A percentile compares a stretch with the other conserved stretches of the same genome.
Evolutionary conservation across 2,113 vertebrate genomes (phyloP).

Genomic region (Regulus satrapa): DNA sequence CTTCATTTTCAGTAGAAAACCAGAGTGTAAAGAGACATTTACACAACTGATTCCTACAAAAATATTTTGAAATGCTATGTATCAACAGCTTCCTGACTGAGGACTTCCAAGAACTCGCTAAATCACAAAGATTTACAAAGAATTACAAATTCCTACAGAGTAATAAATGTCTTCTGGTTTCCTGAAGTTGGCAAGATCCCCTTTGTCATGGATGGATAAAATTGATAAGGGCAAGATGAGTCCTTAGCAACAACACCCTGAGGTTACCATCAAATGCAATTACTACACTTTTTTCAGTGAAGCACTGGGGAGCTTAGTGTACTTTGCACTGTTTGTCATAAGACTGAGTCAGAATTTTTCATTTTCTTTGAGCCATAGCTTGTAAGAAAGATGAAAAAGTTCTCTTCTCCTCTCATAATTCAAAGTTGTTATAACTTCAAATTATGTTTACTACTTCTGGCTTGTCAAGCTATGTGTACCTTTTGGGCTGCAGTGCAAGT

Average conservation of each 20-base stretch:
- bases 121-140: neutral
- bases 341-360: neutral
- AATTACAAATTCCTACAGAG: neutral
- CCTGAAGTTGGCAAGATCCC: neutral
- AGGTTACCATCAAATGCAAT: neutral
- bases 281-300: neutral
- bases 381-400: neutral
- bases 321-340: accelerated
- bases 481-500: neutral
- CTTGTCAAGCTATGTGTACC: neutral
- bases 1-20: neutral
- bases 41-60: neutral
- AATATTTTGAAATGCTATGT: neutral
- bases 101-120: neutral
- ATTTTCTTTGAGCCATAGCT: neutral
- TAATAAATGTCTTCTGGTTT: neutral
- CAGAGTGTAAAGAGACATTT: neutral
- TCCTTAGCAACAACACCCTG: neutral
- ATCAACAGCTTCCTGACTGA: neutral
- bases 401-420: neutral
- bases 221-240: neutral
- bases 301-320: neutral
- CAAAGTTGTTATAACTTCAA: neutral
- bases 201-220: neutral
- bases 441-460: neutral